Evolutionary conservation across 1,140 invertebrate genomes (phyloP), one percentile per base, ranked within the genome.

Genomic region (Paraescarpia echinospica): DNA sequence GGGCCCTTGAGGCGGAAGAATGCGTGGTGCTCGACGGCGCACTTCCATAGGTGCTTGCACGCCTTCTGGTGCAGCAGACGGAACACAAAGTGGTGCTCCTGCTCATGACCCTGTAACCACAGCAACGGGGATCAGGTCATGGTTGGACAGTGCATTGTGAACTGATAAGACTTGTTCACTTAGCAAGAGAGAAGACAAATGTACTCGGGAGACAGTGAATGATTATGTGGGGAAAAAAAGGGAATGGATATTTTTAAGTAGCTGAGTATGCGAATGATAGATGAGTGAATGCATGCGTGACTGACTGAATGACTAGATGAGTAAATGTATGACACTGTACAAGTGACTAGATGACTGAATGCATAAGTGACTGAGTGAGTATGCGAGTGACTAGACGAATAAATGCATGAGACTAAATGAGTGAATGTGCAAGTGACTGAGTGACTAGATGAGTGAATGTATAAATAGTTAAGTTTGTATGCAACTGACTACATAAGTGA

Each of bases 1-100:
- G 98, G 98, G 35, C 98, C 98, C 93, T 96, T 97, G 89, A 99
- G 96, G 91, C 99, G 97, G 97, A 99, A 99, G 97, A 99, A 99
- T 4, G 98, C 98, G 96, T 99, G 99, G 96, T 99, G 99, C 95
- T 99, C 99, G 35, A 99, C 97, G 95, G 99, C 99, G 96, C 99
- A 99, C 95, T 99, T 98, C 98, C 99, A 99, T 91, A 99, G 96
- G 96, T 99, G 99, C 95, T 99, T 99, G 96, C 98, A 99, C 0
- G 99, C 99, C 91, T 98, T 99, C 96, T 99, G 98, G 95, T 99
- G 99, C 89, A 98, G 97, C 92, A 99, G 96, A 6, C 99, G 98
- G 95, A 96, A 96, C 88, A 96, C 95, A 94, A 96, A 96, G 9
- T 94, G 94, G 92, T 96, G 96, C 93, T 96, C 96, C 91, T 96